These are phyloP conservation scores for Sardinella longiceps DNA, from an alignment of 2,797 vertebrate species.

Conservation along the genomic window DNA sequence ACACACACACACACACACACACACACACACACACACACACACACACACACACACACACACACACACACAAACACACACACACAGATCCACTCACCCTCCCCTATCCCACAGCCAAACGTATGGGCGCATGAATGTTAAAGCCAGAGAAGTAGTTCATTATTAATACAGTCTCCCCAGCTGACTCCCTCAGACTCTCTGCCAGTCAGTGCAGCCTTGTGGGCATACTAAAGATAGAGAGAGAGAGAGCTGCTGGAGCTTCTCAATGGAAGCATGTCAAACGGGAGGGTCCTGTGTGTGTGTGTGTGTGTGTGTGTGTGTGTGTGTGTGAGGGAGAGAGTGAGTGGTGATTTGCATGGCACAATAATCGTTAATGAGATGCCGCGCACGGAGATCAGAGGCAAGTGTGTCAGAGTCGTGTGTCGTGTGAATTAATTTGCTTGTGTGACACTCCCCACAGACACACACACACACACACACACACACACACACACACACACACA, in stretches of 20 bases:
- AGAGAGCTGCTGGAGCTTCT: not conserved
- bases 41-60: not conserved
- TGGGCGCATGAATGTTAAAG: conserved; percentile 6
- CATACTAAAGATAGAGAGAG: conserved; percentile 8
- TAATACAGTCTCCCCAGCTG: conserved; percentile 7
- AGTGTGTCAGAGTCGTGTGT: not conserved
- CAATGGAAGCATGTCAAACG: conserved; percentile 12
- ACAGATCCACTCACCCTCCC: not conserved
- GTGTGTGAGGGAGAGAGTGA: not conserved
- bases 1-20: not conserved
- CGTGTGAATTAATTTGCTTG: not conserved
- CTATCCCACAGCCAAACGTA: not conserved
- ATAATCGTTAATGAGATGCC: not conserved
- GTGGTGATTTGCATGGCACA: not conserved
- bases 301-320: not conserved
- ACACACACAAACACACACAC: not conserved
- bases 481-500: not conserved
- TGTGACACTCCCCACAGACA: too few species aligned
- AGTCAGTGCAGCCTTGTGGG: not conserved
- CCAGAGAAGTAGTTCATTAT: not conserved
- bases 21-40: not conserved
- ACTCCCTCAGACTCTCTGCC: not conserved
- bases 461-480: conserved; percentile 6
- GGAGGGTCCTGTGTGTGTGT: not conserved
- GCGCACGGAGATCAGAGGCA: conserved; percentile 4